Evolutionary conservation across 2,888 invertebrate genomes (phyloP).

Genomic region (Aricia artaxerxes): DNA sequence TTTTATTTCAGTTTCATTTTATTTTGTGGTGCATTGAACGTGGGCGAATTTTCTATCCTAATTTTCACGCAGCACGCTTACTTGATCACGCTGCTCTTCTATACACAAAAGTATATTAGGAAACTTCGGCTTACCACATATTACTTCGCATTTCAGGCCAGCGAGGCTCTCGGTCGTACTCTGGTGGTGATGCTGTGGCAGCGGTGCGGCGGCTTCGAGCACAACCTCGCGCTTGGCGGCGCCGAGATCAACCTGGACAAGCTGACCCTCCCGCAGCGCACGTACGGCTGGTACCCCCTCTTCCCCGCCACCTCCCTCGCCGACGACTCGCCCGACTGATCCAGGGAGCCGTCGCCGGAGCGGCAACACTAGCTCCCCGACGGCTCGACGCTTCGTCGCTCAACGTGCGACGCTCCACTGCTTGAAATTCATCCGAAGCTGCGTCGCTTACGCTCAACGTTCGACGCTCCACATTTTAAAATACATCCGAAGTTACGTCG

Average conservation of each 20-base stretch:
- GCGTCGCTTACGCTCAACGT: too few relatives aligned
- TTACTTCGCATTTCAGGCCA: conserved; percentile 67
- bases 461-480: not conserved
- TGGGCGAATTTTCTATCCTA: too few relatives aligned
- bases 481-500: not conserved
- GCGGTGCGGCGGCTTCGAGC: conserved; percentile 92
- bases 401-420: not conserved
- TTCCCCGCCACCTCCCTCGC: conserved; percentile 92
- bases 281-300: conserved; percentile 94
- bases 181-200: conserved; percentile 97
- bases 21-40: too few relatives aligned
- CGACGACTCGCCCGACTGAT: conserved; percentile 80
- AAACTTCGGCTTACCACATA: too few relatives aligned
- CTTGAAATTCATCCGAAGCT: not conserved
- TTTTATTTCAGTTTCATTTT: too few relatives aligned
- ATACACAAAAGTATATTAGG: too few relatives aligned
- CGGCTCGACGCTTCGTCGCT: conserved; percentile 50
- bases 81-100: too few relatives aligned
- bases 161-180: conserved; percentile 88
- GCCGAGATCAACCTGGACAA: conserved; percentile 92
- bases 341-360: conserved; percentile 78
- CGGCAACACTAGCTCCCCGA: conserved; percentile 63
- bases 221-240: conserved; percentile 89
- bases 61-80: too few relatives aligned
- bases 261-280: conserved; percentile 88